These are phyloP conservation scores for Drosophila mimica DNA, from an alignment of 2,888 invertebrate species.

Conservation along the genomic window DNA sequence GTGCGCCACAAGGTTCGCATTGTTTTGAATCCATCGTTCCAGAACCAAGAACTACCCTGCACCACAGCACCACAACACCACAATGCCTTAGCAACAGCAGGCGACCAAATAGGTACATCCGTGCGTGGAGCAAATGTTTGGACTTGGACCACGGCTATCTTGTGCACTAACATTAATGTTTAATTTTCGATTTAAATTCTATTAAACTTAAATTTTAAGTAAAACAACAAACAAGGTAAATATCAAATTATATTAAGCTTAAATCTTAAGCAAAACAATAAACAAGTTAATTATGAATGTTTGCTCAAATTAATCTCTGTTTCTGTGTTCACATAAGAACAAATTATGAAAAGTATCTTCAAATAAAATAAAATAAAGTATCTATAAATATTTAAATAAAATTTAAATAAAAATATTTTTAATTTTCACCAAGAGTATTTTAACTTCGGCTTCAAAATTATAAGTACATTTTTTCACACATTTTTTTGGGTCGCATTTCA, in stretches of 20 bases:
- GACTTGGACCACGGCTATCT: not conserved
- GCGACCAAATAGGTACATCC: constrained; percentile 32
- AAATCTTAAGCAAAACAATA: not conserved
- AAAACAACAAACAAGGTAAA: too few species aligned
- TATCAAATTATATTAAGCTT: not conserved
- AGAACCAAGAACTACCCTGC: constrained; percentile 36
- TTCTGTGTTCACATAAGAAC: not conserved
- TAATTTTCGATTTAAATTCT: not conserved
- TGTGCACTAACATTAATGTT: constrained; percentile 3
- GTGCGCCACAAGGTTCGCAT: constrained; percentile 28
- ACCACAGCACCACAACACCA: constrained; percentile 19
- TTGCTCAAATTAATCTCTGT: not conserved
- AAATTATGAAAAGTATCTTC: not conserved
- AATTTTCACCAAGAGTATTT: constrained; percentile 20
- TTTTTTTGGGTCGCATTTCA: constrained; percentile 54
- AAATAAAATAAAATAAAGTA: too few species aligned
- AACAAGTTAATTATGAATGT: not conserved
- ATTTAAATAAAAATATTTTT: not conserved
- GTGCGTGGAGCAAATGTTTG: not conserved
- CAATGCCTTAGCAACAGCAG: constrained; percentile 33
- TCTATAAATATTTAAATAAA: too few species aligned
- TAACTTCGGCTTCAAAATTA: not conserved
- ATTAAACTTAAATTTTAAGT: not conserved
- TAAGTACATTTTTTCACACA: constrained; percentile 14
- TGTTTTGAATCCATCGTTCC: constrained; percentile 46